These are phyloP conservation scores for Tryphoninae sp. DNA, from an alignment of 2,888 invertebrate species.

Conservation along the genomic window DNA sequence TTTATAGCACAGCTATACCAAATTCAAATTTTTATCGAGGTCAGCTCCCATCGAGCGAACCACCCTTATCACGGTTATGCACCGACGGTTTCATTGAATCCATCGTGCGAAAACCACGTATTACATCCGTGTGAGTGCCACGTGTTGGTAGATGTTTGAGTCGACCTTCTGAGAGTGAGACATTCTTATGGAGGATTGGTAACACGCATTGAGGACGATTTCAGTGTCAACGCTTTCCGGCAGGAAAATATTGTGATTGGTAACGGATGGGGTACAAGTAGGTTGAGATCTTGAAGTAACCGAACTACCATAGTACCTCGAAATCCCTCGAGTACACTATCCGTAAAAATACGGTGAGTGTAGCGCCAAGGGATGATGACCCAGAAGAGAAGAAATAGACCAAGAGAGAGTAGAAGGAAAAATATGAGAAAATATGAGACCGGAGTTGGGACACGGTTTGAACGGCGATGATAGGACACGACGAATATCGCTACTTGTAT, in stretches of 20 bases:
- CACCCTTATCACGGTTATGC: no score
- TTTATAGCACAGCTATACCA: no score
- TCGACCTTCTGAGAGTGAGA: neutral
- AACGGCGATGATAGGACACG: constrained; percentile 5
- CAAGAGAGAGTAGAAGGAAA: constrained; percentile 22
- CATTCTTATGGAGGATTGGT: neutral
- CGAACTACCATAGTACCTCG: constrained; percentile 4
- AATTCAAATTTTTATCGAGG: no score
- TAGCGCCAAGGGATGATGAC: neutral
- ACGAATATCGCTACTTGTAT: constrained; percentile 11
- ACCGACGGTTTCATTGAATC: neutral
- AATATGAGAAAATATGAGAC: constrained; percentile 51
- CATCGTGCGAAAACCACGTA: neutral
- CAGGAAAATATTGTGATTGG: constrained; percentile 63
- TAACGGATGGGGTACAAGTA: constrained; percentile 7
- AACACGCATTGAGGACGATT: neutral
- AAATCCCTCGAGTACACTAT: neutral
- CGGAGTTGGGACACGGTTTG: constrained; percentile 16
- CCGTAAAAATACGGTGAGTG: neutral
- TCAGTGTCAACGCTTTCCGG: constrained; percentile 5
- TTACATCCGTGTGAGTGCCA: neutral
- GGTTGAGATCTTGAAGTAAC: constrained; percentile 52
- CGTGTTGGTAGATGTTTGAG: neutral
- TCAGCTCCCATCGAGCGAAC: no score
- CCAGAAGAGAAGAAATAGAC: neutral